phyloP scores from a whole-genome alignment of 2,888 invertebrate species.

The Junonia oenone region DNA sequence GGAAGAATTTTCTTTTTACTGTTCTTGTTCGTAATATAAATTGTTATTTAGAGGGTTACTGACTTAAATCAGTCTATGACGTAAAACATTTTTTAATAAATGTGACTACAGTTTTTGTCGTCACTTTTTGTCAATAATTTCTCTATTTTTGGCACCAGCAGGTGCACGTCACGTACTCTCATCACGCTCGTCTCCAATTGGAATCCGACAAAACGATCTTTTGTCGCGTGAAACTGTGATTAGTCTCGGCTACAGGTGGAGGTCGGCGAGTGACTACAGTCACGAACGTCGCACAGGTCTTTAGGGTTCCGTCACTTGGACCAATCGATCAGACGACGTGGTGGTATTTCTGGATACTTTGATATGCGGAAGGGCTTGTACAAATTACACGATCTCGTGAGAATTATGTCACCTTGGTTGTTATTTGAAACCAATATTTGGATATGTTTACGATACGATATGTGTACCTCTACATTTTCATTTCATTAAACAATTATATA shows the following conservation, averaged over 20 bases:
- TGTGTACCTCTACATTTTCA: too few species aligned
- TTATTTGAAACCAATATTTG: too few species aligned
- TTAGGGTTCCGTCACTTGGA: constrained; percentile 9
- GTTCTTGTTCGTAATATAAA: too few species aligned
- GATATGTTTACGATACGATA: too few species aligned
- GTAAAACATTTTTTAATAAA: too few species aligned
- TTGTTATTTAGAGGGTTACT: too few species aligned
- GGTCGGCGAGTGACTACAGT: constrained; percentile 40
- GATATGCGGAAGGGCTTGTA: neutral
- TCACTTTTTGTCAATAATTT: constrained; percentile 1
- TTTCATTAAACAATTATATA: too few species aligned
- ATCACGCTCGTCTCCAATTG: constrained; percentile 35
- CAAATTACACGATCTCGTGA: too few species aligned
- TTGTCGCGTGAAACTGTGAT: constrained; percentile 42
- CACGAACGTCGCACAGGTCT: constrained; percentile 27
- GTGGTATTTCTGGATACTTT: neutral
- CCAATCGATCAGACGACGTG: neutral
- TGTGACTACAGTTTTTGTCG: constrained; percentile 11
- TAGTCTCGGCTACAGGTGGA: constrained; percentile 63
- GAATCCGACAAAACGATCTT: constrained; percentile 26
- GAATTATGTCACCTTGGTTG: too few species aligned
- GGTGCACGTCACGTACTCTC: constrained; percentile 38
- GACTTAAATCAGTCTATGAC: too few species aligned
- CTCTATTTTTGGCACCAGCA: constrained; percentile 18
- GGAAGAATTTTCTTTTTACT: too few species aligned